A percentile compares a stretch with the other conserved stretches of the same genome.
Evolutionary conservation across 2,888 invertebrate species (phyloP).

Genomic region (Pandemis corylana): DNA sequence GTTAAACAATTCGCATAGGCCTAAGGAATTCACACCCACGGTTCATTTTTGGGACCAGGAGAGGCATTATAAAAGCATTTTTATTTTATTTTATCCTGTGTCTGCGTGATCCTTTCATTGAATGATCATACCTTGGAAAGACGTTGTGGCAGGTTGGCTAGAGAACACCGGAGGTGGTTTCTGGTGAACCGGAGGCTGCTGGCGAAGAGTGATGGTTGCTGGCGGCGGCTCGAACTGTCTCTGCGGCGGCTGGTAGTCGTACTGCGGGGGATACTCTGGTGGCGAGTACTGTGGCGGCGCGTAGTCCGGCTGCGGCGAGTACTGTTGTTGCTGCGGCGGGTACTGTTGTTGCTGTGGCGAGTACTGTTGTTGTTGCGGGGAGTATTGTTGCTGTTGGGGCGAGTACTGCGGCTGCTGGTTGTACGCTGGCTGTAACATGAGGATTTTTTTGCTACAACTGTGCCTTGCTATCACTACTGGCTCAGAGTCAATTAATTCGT

Average conservation of each 20-base stretch:
- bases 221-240: slow-evolving; percentile 86
- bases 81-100: too few relatives aligned
- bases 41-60: not conserved
- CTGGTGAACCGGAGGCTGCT: slow-evolving; percentile 90
- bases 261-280: slow-evolving; percentile 65
- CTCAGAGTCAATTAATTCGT: not conserved
- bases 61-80: not conserved
- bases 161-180: slow-evolving; percentile 89
- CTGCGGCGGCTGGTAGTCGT: slow-evolving; percentile 86
- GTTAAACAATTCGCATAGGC: too few relatives aligned
- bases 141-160: slow-evolving; percentile 92
- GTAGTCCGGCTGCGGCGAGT: slow-evolving; percentile 57
- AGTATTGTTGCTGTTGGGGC: slow-evolving; percentile 40
- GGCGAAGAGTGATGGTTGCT: slow-evolving; percentile 89
- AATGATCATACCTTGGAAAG: slow-evolving; percentile 83
- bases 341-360: slow-evolving; percentile 54
- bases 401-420: slow-evolving; percentile 47
- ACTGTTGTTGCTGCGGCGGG: slow-evolving; percentile 58
- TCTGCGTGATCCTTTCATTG: too few relatives aligned
- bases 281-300: slow-evolving; percentile 56
- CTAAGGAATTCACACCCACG: not conserved
- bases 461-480: not conserved
- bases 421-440: slow-evolving; percentile 52
- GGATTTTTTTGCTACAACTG: slow-evolving; percentile 7
- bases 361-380: slow-evolving; percentile 49